A percentile compares a stretch with the other conserved stretches of the same genome.
Evolutionary conservation across 2,888 invertebrate genomes (phyloP).

Genomic region (Eremobia ochroleuca): DNA sequence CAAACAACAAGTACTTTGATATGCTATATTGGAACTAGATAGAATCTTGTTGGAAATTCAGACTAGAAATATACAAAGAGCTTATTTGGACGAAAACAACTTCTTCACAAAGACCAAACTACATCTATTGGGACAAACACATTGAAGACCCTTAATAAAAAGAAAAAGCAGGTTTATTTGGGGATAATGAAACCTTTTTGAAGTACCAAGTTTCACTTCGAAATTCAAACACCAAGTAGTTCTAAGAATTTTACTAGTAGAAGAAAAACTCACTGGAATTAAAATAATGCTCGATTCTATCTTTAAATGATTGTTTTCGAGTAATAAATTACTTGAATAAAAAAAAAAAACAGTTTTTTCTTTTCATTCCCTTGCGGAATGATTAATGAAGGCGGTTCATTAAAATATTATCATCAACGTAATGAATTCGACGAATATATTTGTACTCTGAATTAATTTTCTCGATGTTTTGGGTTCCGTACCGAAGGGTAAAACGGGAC

Average conservation of each 20-base stretch:
- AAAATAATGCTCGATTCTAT: conserved; percentile 21
- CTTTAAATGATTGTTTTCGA: conserved; percentile 10
- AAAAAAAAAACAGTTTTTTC: conserved; percentile 7
- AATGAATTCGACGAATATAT: conserved; percentile 42
- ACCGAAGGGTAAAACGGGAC: no score
- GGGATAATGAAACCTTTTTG: conserved; percentile 32
- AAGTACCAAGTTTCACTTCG: conserved; percentile 25
- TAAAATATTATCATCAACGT: conserved; percentile 54
- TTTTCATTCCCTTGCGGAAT: conserved; percentile 23
- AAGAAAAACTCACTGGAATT: neutral
- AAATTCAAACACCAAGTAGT: conserved; percentile 35
- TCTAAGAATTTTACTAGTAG: conserved; percentile 8
- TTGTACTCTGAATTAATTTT: conserved; percentile 16
- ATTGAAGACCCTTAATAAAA: conserved; percentile 32
- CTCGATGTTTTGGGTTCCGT: no score
- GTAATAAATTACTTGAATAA: conserved; percentile 24
- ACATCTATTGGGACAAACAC: conserved; percentile 37
- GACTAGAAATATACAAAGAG: conserved; percentile 15
- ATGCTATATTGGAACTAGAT: conserved; percentile 18
- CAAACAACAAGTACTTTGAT: conserved; percentile 9
- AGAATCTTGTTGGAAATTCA: conserved; percentile 31
- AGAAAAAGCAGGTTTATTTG: conserved; percentile 36
- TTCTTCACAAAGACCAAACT: conserved; percentile 29
- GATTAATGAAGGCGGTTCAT: conserved; percentile 46
- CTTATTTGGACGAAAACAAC: conserved; percentile 27